These are phyloP conservation scores for Trissoscelio sp. DNA, from an alignment of 2,888 invertebrate genomes.

Conservation along the genomic window DNA sequence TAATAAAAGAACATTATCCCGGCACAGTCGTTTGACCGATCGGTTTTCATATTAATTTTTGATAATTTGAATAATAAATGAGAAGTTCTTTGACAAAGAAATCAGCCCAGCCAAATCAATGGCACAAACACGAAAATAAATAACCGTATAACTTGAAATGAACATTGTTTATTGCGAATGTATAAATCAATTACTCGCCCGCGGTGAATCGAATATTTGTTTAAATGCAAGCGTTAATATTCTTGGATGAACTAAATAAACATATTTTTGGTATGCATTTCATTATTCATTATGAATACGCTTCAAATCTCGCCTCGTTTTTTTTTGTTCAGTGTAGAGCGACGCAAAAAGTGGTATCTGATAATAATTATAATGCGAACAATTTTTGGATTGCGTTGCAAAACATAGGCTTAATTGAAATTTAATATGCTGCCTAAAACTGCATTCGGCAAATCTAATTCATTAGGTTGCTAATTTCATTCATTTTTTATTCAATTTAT, in stretches of 20 bases:
- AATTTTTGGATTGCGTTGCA: neutral
- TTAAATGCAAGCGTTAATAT: slow-evolving; percentile 27
- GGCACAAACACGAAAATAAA: slow-evolving; percentile 23
- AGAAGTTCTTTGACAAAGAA: slow-evolving; percentile 42
- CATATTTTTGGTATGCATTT: slow-evolving; percentile 2
- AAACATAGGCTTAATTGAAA: neutral
- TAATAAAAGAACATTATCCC: slow-evolving; percentile 23
- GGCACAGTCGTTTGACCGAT: slow-evolving; percentile 32
- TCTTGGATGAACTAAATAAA: slow-evolving; percentile 29
- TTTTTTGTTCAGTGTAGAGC: no score
- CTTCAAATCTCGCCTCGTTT: neutral
- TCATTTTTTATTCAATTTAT: no score
- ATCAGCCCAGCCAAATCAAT: slow-evolving; percentile 12
- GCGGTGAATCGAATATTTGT: slow-evolving; percentile 39
- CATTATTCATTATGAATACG: slow-evolving; percentile 10
- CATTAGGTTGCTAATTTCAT: no score
- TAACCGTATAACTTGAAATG: slow-evolving; percentile 19
- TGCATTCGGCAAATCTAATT: no score
- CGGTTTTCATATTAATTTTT: slow-evolving; percentile 37
- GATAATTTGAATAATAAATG: slow-evolving; percentile 40
- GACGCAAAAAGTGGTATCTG: slow-evolving; percentile 11
- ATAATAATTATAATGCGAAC: slow-evolving; percentile 10
- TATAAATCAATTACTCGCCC: slow-evolving; percentile 42
- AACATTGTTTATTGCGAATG: slow-evolving; percentile 19
- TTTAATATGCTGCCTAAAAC: neutral